Conservation (phyloP, 2,797 vertebrate species). For the Eupleurogrammus muticus region DNA sequence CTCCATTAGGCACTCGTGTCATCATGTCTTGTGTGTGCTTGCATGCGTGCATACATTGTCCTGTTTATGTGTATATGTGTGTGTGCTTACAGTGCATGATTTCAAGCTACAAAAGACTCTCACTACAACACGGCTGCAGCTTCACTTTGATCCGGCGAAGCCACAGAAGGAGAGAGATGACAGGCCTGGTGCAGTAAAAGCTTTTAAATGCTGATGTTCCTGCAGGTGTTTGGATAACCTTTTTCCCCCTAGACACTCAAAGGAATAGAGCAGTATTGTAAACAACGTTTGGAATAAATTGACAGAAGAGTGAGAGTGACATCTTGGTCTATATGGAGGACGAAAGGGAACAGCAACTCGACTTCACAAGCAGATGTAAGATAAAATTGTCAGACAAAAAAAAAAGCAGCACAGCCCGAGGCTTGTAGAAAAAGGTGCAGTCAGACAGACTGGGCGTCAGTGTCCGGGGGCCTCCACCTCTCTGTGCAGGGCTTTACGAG, state of each 20-base stretch:
- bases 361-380: conserved; percentile 29
- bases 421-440: conserved; percentile 36
- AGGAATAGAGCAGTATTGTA: conserved; percentile 41
- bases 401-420: conserved; percentile 20
- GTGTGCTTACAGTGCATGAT: conserved; percentile 37
- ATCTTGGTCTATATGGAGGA: conserved; percentile 25
- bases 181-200: conserved; percentile 68
- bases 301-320: conserved; percentile 30
- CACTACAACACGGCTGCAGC: conserved; percentile 52
- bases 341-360: conserved; percentile 40
- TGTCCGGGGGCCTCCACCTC: conserved; percentile 45
- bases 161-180: conserved; percentile 67
- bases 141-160: conserved; percentile 74
- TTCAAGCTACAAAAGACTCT: conserved; percentile 60
- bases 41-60: conserved; percentile 33
- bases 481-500: conserved; percentile 62
- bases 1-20: conserved; percentile 36
- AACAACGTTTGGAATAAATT: conserved; percentile 48
- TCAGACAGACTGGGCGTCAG: conserved; percentile 35
- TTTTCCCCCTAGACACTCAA: conserved; percentile 36
- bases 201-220: conserved; percentile 79
- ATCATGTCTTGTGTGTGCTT: conserved; percentile 30
- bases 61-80: conserved; percentile 29
- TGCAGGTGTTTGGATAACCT: conserved; percentile 74
- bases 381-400: conserved; percentile 31